Base-by-base conservation (phyloP, 2,113 vertebrate genomes). In the Agelaius tricolor region DNA sequence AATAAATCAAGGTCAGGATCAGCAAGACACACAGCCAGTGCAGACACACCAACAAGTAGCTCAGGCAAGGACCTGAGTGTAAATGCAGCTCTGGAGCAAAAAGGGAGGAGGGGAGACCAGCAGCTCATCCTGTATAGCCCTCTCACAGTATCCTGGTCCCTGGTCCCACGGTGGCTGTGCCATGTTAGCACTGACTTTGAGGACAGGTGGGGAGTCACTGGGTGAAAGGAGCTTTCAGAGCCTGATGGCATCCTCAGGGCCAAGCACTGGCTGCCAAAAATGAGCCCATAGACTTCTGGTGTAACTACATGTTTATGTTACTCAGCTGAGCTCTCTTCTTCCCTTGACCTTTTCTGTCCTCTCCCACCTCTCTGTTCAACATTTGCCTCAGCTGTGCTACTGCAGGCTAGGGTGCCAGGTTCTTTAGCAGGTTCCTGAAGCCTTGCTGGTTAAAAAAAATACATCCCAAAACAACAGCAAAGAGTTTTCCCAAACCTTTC, bases 21-120 rank as follows among this genome's bases (percentile, higher is more conserved):
- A 67, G 16, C 0, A 3, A 84, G 13, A 15, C 37, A 3, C 13
- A 14, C 0, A 5, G 19, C 22, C 15, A 39, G 7, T 28, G 75
- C 20, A 61, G 49, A 35, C 20, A 46, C 19, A 39, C 5, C 0
- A 1, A 33, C 28, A 41, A 21, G 66, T 17, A 41, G 19, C 41
- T 80, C 37, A 73, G 51, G 43, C 33, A 76, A 51, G 24, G 16
- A 63, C 13, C 35, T 28, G 11, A 28, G 27, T 52, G 20, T 27
- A 37, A 69, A 65, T 47, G 24, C 21, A 81, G 13, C 31, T 66
- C 47, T 74, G 79, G 26, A 75, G 15, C 17, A 41, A 82, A 74
- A n/a, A 3, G 2, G 7, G 7, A 61, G 23, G 20, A 16, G 12
- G 9, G 5, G 7, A 28, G 5, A 72, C 8, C 23, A 55, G 57